phyloP scores from a whole-genome alignment of 64 coral and sea anemone species.

The Hydrozoanthus tunicans region DNA sequence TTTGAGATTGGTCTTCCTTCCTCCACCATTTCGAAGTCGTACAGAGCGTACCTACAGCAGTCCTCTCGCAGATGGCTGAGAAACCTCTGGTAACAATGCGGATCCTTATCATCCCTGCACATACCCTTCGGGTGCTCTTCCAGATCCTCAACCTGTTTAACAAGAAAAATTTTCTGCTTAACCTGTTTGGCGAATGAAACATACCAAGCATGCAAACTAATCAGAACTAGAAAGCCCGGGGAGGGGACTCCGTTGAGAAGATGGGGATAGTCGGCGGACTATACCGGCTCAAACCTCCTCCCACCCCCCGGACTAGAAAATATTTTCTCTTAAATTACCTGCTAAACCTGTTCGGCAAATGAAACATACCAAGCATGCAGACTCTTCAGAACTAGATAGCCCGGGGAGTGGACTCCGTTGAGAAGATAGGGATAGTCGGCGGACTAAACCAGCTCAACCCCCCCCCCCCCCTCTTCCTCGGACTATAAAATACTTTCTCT shows the following conservation, averaged over 20 bases:
- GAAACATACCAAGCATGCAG: background rate
- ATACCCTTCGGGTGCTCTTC: constrained; percentile 43
- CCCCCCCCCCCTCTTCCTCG: too few species aligned
- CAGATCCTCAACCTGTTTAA: constrained; percentile 21
- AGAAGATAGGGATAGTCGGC: too few species aligned
- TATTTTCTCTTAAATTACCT: background rate
- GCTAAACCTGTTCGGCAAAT: background rate
- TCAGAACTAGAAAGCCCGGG: too few species aligned
- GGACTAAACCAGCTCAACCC: too few species aligned
- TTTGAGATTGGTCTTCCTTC: constrained; percentile 21
- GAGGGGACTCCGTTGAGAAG: too few species aligned
- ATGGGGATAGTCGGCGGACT: too few species aligned
- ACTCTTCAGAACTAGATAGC: background rate
- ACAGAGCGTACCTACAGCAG: constrained; percentile 49
- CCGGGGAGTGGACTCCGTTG: too few species aligned
- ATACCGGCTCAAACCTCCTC: too few species aligned
- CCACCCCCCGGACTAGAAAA: too few species aligned
- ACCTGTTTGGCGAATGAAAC: background rate
- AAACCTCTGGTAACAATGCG: constrained; percentile 21
- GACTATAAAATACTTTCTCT: too few species aligned
- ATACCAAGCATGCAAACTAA: background rate
- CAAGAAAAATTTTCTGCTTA: background rate
- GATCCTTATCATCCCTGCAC: constrained; percentile 11
- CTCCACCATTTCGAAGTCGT: constrained; percentile 47
- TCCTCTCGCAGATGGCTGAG: constrained; percentile 39